Evolutionary conservation across 2,888 invertebrate genomes (phyloP), one percentile per base, ranked within the genome.

Genomic region (Xestia xanthographa): DNA sequence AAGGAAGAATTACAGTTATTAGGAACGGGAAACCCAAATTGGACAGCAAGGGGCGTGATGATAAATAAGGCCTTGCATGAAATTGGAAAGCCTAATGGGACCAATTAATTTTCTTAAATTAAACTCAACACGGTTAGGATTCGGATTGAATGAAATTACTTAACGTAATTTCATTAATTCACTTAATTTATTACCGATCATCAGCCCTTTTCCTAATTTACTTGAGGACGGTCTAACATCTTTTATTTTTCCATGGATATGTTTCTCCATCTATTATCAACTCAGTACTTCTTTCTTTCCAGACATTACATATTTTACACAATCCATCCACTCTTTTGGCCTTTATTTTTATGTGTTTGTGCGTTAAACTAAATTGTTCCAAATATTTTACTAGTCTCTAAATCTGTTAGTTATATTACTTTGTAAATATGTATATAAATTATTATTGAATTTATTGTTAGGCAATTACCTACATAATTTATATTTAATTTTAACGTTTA

Each of bases 31-130:
- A 68, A 56, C 53, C 58, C 20, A 65, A 80, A 71, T 71, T 65
- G 41, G 26, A 70, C 58, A 60, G 29, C n/a, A 50, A 58, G 11
- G 6, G 22, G 45, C 41, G 11, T 43, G 29, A 53, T 43, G 41
- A 62, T 45, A 66, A 66, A 76, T 79, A 56, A 79, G 12, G 12
- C 29, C 20, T 58, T n/a, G 38, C 26, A 50, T 43, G 22, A 74
- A 56, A 48, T 63, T 38, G 38, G 8, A 60, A 74, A 53, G 29
- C 68, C n/a, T 43, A 73, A 73, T 50, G 50, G 14, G 5, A 58
- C 29, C 26, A 63, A 83, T 78, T 53, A 50, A 78, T 78, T 78
- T 26, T 34, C 56, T 34, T 26, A 11, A 68, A 69, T 66, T 79
- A 79, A 53, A 62, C 50, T 82, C 48, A 34, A 48, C 34, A 43